These are phyloP conservation scores for Drosophila anomalata DNA, from an alignment of 2,888 invertebrate genomes.

Conservation along the genomic window DNA sequence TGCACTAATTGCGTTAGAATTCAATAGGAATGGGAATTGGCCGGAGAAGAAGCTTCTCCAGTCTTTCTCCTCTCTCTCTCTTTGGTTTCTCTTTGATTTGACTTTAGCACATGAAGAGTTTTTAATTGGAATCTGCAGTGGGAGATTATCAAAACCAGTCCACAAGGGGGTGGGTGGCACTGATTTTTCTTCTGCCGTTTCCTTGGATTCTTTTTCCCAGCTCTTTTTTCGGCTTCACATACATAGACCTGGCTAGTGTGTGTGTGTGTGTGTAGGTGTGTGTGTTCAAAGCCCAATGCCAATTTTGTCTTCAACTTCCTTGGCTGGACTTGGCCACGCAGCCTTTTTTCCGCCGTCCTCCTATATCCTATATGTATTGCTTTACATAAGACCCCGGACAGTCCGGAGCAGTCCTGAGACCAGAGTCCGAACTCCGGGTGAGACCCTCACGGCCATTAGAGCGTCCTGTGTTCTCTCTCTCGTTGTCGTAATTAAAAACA, in stretches of 20 bases:
- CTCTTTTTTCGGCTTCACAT: conserved; percentile 22
- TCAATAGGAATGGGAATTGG: conserved; percentile 52
- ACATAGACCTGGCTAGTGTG: conserved; percentile 15
- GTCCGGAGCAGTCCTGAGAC: conserved; percentile 4
- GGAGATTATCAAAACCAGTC: conserved; percentile 42
- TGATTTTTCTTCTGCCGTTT: conserved; percentile 25
- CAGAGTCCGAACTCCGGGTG: conserved; percentile 22
- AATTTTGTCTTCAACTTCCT: conserved; percentile 31
- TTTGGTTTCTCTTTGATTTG: conserved; percentile 58
- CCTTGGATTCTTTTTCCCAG: conserved; percentile 6
- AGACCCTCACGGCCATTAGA: conserved; percentile 62
- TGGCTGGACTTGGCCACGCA: conserved; percentile 47
- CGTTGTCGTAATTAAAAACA: conserved; percentile 72
- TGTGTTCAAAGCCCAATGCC: conserved; percentile 29
- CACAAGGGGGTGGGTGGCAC: conserved; percentile 4
- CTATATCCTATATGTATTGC: conserved; percentile 36
- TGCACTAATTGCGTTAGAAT: conserved; percentile 78
- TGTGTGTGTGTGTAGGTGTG: not conserved
- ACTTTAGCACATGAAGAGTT: conserved; percentile 74
- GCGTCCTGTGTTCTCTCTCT: conserved; percentile 37
- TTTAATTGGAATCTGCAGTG: conserved; percentile 70
- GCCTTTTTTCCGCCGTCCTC: conserved; percentile 53
- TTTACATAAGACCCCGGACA: conserved; percentile 61
- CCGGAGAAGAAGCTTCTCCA: not conserved
- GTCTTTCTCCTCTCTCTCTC: not conserved